Evolutionary conservation across 2,797 vertebrate species (phyloP).

Genomic region (Lophius americanus): DNA sequence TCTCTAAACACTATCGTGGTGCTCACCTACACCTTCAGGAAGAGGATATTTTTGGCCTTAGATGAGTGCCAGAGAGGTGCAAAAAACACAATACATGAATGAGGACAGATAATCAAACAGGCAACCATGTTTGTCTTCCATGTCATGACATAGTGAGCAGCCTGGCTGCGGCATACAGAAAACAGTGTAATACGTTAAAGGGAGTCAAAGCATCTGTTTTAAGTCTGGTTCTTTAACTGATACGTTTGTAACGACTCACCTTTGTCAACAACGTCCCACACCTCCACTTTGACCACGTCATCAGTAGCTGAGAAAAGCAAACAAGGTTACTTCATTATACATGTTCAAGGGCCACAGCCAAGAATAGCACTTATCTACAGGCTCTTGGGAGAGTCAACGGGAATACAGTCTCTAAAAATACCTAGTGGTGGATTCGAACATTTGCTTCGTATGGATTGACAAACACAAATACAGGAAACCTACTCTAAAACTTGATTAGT

Average conservation of each 20-base stretch:
- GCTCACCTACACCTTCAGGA: constrained; percentile 87
- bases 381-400: constrained; percentile 12
- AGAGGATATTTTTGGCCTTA: constrained; percentile 88
- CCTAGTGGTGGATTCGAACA: neutral
- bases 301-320: constrained; percentile 89
- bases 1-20: constrained; percentile 59
- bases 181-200: constrained; percentile 1
- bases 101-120: constrained; percentile 55
- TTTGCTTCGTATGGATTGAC: neutral
- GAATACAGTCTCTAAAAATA: constrained; percentile 17
- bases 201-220: neutral
- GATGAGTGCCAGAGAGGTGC: constrained; percentile 68
- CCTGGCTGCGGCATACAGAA: constrained; percentile 8
- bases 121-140: constrained; percentile 26
- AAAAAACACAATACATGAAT: constrained; percentile 70
- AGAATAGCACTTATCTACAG: neutral
- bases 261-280: constrained; percentile 99
- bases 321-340: constrained; percentile 19
- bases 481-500: constrained; percentile 32
- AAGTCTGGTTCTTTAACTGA: constrained; percentile 2
- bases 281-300: constrained; percentile 98
- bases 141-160: constrained; percentile 30
- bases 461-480: constrained; percentile 27
- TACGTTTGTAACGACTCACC: constrained; percentile 79
- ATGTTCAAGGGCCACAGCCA: neutral